A percentile compares a stretch with the other conserved stretches of the same genome.
Conservation (phyloP, 2,888 invertebrate species). For the Morpho achilles region DNA sequence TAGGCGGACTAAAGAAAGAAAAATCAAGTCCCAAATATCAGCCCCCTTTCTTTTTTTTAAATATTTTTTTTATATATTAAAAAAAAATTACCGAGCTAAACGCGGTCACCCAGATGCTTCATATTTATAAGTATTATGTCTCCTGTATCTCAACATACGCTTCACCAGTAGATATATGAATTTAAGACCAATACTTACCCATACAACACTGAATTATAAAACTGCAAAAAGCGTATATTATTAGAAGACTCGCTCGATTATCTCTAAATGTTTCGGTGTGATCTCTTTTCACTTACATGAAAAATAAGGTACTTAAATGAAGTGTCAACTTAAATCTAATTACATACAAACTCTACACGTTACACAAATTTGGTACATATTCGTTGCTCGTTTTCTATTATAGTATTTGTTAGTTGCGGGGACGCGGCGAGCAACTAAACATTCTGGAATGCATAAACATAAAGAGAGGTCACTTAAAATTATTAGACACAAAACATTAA, state of each 20-base stretch:
- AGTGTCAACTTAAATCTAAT: conserved; percentile 61
- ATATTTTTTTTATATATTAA: too few species aligned
- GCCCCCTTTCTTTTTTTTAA: too few species aligned
- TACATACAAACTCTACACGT: conserved; percentile 64
- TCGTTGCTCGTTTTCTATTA: conserved; percentile 64
- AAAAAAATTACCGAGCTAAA: too few species aligned
- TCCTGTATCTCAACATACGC: too few species aligned
- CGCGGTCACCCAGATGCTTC: too few species aligned
- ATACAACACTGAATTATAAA: too few species aligned
- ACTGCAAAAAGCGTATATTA: too few species aligned
- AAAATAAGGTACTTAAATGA: conserved; percentile 44
- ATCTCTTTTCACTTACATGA: conserved; percentile 19
- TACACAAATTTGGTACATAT: conserved; percentile 75
- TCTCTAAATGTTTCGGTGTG: conserved; percentile 12
- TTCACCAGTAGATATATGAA: too few species aligned
- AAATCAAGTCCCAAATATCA: too few species aligned
- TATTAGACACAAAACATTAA: neutral
- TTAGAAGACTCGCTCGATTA: neutral
- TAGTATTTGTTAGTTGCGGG: conserved; percentile 32
- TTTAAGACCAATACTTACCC: too few species aligned
- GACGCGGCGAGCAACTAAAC: conserved; percentile 39
- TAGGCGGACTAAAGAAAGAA: too few species aligned
- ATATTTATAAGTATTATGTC: too few species aligned
- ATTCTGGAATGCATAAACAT: conserved; percentile 62
- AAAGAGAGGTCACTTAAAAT: conserved; percentile 6